Base-by-base conservation (phyloP, 2,888 invertebrate genomes). In the Ypsolopha scabrella region DNA sequence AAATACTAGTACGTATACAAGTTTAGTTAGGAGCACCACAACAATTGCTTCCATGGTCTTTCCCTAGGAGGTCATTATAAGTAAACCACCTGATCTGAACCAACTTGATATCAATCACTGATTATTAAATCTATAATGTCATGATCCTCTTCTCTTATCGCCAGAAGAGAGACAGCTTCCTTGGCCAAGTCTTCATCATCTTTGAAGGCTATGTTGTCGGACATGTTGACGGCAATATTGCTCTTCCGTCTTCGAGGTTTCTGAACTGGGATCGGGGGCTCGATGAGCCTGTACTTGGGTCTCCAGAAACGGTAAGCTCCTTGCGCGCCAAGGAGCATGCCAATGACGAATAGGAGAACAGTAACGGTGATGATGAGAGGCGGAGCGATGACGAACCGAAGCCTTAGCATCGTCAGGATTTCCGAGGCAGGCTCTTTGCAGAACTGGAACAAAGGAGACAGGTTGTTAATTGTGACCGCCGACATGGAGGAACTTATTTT, bases 381-480 rank as follows among this genome's bases (percentile, higher is more conserved):
- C 0, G 90, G 90, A 0, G 80, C 86, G 44, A 87, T 72, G 54
- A 87, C 76, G 54, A 88, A 77, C 1, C 88, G 79, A 0, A 89
- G 65, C 14, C 79, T 75, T 0, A 89, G 69, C 1, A 89, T 61
- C 4, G 72, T 60, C 24, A 77, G 61, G 3, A 90, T 64, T 0
- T 73, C 66, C 35, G 74, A 60, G 0, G 90, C 88, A 9, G 86
- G 72, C 34, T 70, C 63, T 14, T 72, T 68, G 57, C 85, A 82
- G 55, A 58, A 68, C 87, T 87, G 75, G 24, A 24, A 24, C 4
- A 4, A 24, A 24, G 24, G 4, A 24, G 2, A 24, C 4, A 4
- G 2, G 24, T 24, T 24, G 24, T 24, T 24, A 24, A 2, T 24
- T 24, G 24, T 24, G 24, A n/a, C 24, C 4, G 24, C 24, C 4